Evolutionary conservation across 2,888 invertebrate genomes (phyloP), one percentile per base, ranked within the genome.

Genomic region (Stenolophus ochropezus): DNA sequence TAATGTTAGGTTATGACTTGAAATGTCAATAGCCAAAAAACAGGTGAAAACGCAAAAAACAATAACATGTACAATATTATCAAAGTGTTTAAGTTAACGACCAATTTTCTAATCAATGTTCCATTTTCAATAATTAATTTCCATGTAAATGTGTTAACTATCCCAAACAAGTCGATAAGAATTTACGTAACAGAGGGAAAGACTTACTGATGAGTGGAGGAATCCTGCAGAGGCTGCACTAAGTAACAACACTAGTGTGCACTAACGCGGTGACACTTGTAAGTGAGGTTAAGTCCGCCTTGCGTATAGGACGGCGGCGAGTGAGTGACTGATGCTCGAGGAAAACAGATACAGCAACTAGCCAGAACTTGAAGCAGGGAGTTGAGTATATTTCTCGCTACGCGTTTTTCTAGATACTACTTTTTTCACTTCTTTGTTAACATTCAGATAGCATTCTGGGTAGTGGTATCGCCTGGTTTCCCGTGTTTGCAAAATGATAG

Each of bases 391-490:
- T 42, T 42, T 42, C 33, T 42, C 33, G 33, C 69, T 76, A 56
- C 49, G 49, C 58, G 21, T 76, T 56, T 58, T 76, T 77, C 61
- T 79, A 25, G 69, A 69, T 71, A 79, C 53, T 79, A 53, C 79
- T 79, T 79, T 79, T 79, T 79, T 69, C 51, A 25, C 69, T 71
- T 16, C 79, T 78, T 78, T 78, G 78, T 78, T 65, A 78, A 65
- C 61, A 78, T 78, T 65, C 23, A 47, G 78, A 78, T 78, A 78
- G 69, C 79, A 21, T 78, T 78, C 78, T 78, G 78, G 23, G 78
- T 71, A 71, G 33, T 71, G 61, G 23, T 78, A 61, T 78, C 65
- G 78, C 69, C 25, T 78, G 47, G 65, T 78, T 78, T 78, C 65
- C 78, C 78, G 78, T 65, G 33, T 42, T 33, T 27, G 75, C 51